phyloP scores from a whole-genome alignment of 2,113 vertebrate genomes.

The Ictalurus punctatus region DNA sequence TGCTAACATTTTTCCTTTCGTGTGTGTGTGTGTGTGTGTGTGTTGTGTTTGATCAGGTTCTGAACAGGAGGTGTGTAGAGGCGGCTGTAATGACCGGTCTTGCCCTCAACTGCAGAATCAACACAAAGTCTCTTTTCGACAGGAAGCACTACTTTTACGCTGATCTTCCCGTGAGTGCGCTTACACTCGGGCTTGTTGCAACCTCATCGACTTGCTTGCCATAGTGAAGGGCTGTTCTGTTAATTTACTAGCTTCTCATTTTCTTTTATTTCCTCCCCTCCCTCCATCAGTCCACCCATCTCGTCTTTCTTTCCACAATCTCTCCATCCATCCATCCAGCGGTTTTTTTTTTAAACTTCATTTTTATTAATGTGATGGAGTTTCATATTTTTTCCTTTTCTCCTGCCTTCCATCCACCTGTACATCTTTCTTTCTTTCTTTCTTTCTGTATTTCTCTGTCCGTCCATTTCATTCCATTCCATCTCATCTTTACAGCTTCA shows the following conservation, averaged over 20 bases:
- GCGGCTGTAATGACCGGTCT: conserved; percentile 93
- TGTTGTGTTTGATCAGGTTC: conserved; percentile 73
- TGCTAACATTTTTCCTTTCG: background rate
- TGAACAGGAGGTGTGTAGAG: conserved; percentile 94
- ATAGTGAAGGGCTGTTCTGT: background rate
- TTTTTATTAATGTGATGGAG: background rate
- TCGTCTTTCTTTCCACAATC: background rate
- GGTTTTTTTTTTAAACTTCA: background rate
- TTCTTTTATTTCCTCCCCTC: background rate
- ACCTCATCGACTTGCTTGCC: background rate
- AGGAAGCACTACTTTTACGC: conserved; percentile 99
- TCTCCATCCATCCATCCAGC: background rate
- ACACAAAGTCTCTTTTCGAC: conserved; percentile 95
- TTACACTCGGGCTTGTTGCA: background rate
- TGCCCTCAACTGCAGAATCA: conserved; percentile 90
- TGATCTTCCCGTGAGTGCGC: conserved; percentile 91
- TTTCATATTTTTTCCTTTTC: background rate
- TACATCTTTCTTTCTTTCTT: too few species aligned
- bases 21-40: background rate
- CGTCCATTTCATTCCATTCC: too few species aligned
- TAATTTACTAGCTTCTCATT: background rate
- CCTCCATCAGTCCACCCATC: background rate
- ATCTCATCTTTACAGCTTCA: too few species aligned
- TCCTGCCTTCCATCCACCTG: too few species aligned
- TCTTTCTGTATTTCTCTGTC: too few species aligned